Evolutionary conservation across 2,888 invertebrate genomes (phyloP).

Genomic region (Hoplodrina blanda): DNA sequence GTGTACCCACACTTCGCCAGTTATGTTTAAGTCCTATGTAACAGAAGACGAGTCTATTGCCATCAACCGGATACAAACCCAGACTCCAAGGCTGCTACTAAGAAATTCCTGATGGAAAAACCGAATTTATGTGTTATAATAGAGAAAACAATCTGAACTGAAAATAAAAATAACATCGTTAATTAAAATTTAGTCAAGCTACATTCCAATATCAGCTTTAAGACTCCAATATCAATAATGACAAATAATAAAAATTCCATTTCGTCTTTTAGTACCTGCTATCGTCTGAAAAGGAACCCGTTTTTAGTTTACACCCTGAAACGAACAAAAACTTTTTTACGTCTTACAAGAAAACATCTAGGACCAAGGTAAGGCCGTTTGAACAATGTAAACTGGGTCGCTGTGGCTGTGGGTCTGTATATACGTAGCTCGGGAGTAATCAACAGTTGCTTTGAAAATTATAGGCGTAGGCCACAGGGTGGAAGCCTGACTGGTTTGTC

Average conservation of each 20-base stretch:
- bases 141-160: not conserved
- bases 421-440: slow-evolving; percentile 49
- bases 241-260: not conserved
- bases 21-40: too few species aligned
- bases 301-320: slow-evolving; percentile 22
- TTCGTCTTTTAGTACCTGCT: not conserved
- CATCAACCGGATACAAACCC: too few species aligned
- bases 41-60: too few species aligned
- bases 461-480: slow-evolving; percentile 35
- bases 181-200: not conserved
- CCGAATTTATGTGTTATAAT: not conserved
- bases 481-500: slow-evolving; percentile 22
- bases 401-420: slow-evolving; percentile 33
- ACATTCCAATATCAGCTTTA: slow-evolving; percentile 3
- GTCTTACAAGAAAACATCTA: slow-evolving; percentile 35
- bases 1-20: too few species aligned
- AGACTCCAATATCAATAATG: not conserved
- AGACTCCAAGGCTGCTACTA: too few species aligned
- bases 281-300: not conserved
- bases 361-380: slow-evolving; percentile 41
- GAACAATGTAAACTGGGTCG: slow-evolving; percentile 62
- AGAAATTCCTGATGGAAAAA: too few species aligned
- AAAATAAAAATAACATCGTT: slow-evolving; percentile 1
- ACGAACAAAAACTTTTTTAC: slow-evolving; percentile 44
- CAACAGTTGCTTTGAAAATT: slow-evolving; percentile 58